phyloP scores from a whole-genome alignment of 2,888 invertebrate species.

The Monoplex corrugatus region DNA sequence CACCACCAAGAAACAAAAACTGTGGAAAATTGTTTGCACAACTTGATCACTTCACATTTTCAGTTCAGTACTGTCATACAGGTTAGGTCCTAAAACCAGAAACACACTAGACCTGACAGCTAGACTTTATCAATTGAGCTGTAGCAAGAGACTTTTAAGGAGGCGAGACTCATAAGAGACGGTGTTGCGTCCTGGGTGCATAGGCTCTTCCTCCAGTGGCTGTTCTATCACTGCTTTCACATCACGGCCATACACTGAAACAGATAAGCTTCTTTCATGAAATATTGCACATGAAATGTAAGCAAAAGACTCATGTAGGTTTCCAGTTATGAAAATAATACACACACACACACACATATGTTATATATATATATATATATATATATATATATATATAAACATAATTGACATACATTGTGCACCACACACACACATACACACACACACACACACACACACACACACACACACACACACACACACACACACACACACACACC shows the following conservation, averaged over 20 bases:
- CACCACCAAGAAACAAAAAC: too few species aligned
- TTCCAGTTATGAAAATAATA: not conserved
- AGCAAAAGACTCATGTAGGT: not conserved
- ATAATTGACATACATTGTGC: not conserved
- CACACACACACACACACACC: not conserved
- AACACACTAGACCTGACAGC: not conserved
- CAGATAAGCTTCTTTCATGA: slow-evolving; percentile 31
- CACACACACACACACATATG: not conserved
- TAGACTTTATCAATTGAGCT: slow-evolving; percentile 74
- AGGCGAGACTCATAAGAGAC: slow-evolving; percentile 94
- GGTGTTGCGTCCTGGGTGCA: slow-evolving; percentile 90
- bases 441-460: not conserved
- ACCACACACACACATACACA: not conserved
- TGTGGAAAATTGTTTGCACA: too few species aligned
- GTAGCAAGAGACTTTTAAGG: slow-evolving; percentile 90
- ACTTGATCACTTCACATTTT: too few species aligned
- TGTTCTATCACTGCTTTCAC: slow-evolving; percentile 92
- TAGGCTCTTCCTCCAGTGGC: slow-evolving; percentile 88
- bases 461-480: not conserved
- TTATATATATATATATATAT: too few species aligned
- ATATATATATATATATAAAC: not conserved
- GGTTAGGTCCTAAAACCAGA: too few species aligned
- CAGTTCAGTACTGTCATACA: too few species aligned
- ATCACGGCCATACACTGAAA: slow-evolving; percentile 90
- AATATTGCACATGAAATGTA: not conserved